These are phyloP conservation scores for Hypena proboscidalis DNA, from an alignment of 2,888 invertebrate genomes.

Conservation along the genomic window DNA sequence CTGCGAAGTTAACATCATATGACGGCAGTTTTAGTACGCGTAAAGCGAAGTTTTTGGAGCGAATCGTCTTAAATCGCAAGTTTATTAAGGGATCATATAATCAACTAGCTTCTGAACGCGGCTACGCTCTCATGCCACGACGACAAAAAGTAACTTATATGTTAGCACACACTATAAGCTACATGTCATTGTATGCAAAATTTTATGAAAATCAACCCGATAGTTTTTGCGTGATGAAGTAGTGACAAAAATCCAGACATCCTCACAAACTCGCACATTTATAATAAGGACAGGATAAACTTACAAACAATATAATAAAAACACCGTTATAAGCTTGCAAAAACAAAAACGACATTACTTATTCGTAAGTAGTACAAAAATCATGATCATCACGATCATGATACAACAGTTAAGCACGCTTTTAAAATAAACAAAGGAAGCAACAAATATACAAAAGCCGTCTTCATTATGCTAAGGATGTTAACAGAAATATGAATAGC, in stretches of 20 bases:
- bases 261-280: no score
- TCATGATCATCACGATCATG: background rate
- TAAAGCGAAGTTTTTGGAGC: conserved; percentile 33
- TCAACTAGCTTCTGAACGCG: no score
- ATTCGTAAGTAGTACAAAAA: no score
- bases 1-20: conserved; percentile 50
- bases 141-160: no score
- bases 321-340: background rate
- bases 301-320: no score
- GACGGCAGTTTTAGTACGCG: conserved; percentile 20
- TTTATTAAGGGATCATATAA: conserved; percentile 15
- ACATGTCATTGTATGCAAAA: no score
- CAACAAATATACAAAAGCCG: conserved; percentile 16
- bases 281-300: no score
- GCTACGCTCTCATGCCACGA: no score
- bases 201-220: no score
- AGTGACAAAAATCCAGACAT: no score
- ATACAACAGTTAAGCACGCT: conserved; percentile 3
- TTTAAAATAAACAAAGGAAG: conserved; percentile 17
- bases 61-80: conserved; percentile 18
- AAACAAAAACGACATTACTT: background rate
- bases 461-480: conserved; percentile 20
- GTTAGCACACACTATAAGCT: no score
- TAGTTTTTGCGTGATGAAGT: no score
- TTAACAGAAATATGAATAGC: conserved; percentile 18